phyloP scores from a whole-genome alignment of 2,797 vertebrate genomes.

The Schizopygopsis malacanthus region DNA sequence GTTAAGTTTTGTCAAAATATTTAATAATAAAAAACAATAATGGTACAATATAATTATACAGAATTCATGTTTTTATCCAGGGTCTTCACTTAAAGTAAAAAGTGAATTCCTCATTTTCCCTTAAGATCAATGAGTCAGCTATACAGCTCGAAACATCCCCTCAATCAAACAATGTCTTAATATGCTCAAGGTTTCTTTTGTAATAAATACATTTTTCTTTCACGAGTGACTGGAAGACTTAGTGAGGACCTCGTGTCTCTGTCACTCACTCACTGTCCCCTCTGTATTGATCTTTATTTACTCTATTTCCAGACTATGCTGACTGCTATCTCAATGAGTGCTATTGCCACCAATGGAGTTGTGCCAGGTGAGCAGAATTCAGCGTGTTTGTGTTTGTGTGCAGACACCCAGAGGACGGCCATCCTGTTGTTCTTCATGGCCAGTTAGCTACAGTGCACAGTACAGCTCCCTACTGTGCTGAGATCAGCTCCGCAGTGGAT shows the following conservation, averaged over 20 bases:
- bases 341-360: slow-evolving; percentile 97
- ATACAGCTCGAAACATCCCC: neutral
- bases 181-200: neutral
- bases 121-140: neutral
- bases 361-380: slow-evolving; percentile 87
- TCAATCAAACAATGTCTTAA: neutral
- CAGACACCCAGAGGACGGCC: slow-evolving; percentile 40
- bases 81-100: neutral
- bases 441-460: slow-evolving; percentile 57
- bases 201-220: slow-evolving; percentile 14
- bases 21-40: neutral
- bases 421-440: slow-evolving; percentile 61
- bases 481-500: slow-evolving; percentile 45
- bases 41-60: neutral
- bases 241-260: neutral
- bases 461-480: slow-evolving; percentile 55
- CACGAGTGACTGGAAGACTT: neutral
- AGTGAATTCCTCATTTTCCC: neutral
- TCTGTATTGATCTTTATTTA: slow-evolving; percentile 47
- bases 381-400: slow-evolving; percentile 36
- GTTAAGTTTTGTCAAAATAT: neutral
- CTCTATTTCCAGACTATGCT: slow-evolving; percentile 91
- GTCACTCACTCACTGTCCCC: slow-evolving; percentile 16
- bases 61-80: neutral
- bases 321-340: slow-evolving; percentile 99